Conservation (phyloP, 2,888 invertebrate species). For the Dicranocentrus wangi region DNA sequence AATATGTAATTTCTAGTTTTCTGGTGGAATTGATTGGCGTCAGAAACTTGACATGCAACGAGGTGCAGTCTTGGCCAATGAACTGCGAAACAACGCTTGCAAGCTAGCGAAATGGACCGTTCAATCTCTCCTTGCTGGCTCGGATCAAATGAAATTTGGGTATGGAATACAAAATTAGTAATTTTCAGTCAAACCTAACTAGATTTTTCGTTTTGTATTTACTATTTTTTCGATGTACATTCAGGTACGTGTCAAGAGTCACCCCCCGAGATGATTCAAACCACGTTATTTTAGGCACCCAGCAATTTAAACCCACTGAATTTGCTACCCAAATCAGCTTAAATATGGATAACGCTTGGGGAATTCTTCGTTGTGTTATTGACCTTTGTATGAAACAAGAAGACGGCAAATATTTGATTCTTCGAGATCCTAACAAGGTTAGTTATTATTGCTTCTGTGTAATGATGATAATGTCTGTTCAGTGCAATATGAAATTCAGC, state of each 20-base stretch:
- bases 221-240: not conserved
- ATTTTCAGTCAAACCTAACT: too few species aligned
- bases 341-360: constrained; percentile 99
- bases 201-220: not conserved
- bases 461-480: too few species aligned
- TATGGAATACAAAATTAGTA: constrained; percentile 72
- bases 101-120: constrained; percentile 99
- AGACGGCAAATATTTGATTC: constrained; percentile 94
- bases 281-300: constrained; percentile 94
- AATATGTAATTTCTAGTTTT: constrained; percentile 77
- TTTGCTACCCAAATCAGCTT: constrained; percentile 99
- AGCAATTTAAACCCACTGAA: constrained; percentile 98
- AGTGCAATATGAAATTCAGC: too few species aligned
- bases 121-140: constrained; percentile 93
- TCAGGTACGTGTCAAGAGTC: constrained; percentile 92
- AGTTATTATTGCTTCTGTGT: constrained; percentile 40
- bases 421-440: constrained; percentile 98
- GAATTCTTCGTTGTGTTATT: constrained; percentile 95
- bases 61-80: constrained; percentile 98
- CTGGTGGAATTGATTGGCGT: constrained; percentile 98
- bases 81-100: constrained; percentile 98
- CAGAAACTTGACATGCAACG: constrained; percentile 97
- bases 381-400: constrained; percentile 98
- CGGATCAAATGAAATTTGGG: constrained; percentile 98
- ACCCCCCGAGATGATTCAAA: constrained; percentile 95